These are phyloP conservation scores for Hydriomena furcata DNA, from an alignment of 2,888 invertebrate genomes.

Conservation along the genomic window DNA sequence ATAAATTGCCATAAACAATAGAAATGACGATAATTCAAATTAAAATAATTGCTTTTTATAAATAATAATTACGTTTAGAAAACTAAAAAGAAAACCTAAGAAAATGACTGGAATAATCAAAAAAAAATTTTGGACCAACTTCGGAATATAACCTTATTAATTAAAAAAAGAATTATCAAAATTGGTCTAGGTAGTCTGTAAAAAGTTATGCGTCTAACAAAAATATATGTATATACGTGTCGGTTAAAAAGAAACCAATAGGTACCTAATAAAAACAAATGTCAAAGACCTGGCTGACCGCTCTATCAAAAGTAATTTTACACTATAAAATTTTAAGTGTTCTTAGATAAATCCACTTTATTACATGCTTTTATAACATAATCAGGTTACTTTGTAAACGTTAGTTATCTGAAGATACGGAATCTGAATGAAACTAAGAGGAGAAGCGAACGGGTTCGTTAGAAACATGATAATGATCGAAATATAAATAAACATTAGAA, in stretches of 20 bases:
- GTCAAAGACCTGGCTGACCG: slow-evolving; percentile 6
- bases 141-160: too few species aligned
- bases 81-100: too few species aligned
- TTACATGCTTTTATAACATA: slow-evolving; percentile 23
- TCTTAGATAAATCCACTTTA: slow-evolving; percentile 11
- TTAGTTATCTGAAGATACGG: slow-evolving; percentile 35
- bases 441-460: slow-evolving; percentile 41
- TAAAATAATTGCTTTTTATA: too few species aligned
- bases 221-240: too few species aligned
- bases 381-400: slow-evolving; percentile 31
- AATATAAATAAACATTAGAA: slow-evolving; percentile 26
- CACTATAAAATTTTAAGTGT: slow-evolving; percentile 11
- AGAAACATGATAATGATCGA: slow-evolving; percentile 27
- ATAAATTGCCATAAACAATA: too few species aligned
- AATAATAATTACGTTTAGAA: too few species aligned
- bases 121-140: too few species aligned
- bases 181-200: too few species aligned
- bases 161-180: too few species aligned
- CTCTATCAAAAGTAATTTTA: slow-evolving; percentile 13
- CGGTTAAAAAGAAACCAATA: slow-evolving; percentile 2
- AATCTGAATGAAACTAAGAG: slow-evolving; percentile 54
- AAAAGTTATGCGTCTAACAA: too few species aligned
- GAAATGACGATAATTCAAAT: too few species aligned
- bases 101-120: too few species aligned
- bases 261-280: slow-evolving; percentile 11